phyloP scores from a whole-genome alignment of 1,140 invertebrate genomes.

The Hormaphis cornu region DNA sequence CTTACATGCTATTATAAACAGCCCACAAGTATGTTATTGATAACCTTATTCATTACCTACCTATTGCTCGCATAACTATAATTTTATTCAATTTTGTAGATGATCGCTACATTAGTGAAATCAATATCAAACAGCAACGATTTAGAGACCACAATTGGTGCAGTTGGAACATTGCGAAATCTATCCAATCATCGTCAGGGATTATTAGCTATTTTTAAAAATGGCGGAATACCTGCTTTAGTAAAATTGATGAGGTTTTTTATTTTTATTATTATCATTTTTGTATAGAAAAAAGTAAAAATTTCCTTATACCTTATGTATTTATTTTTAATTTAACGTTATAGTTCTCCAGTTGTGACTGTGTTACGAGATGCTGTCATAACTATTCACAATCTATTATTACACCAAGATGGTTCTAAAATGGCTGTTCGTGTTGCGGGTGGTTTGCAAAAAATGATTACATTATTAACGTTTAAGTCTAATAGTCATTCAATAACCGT shows the following conservation, averaged over 20 bases:
- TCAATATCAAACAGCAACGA: slow-evolving; percentile 93
- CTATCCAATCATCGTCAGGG: slow-evolving; percentile 95
- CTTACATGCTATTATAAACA: slow-evolving; percentile 97
- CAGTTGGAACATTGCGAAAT: slow-evolving; percentile 93
- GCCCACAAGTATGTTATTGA: slow-evolving; percentile 52
- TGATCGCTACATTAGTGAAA: slow-evolving; percentile 88
- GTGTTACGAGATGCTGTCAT: slow-evolving; percentile 97
- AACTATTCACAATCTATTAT: slow-evolving; percentile 90
- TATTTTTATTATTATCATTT: background rate
- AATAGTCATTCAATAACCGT: slow-evolving; percentile 78
- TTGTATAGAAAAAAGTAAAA: background rate
- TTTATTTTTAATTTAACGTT: slow-evolving; percentile 15
- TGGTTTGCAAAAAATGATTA: slow-evolving; percentile 96
- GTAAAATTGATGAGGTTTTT: slow-evolving; percentile 74
- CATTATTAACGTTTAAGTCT: slow-evolving; percentile 51
- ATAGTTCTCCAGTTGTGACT: slow-evolving; percentile 82
- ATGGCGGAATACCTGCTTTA: slow-evolving; percentile 91
- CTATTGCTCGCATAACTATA: background rate
- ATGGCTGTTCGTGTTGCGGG: slow-evolving; percentile 94
- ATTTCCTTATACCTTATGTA: background rate
- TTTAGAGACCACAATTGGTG: slow-evolving; percentile 88
- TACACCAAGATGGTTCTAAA: slow-evolving; percentile 97
- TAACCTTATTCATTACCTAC: background rate
- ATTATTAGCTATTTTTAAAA: slow-evolving; percentile 93
- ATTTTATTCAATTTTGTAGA: slow-evolving; percentile 44